Base-by-base conservation (phyloP, 1,140 invertebrate genomes). In the Orius laevigatus region DNA sequence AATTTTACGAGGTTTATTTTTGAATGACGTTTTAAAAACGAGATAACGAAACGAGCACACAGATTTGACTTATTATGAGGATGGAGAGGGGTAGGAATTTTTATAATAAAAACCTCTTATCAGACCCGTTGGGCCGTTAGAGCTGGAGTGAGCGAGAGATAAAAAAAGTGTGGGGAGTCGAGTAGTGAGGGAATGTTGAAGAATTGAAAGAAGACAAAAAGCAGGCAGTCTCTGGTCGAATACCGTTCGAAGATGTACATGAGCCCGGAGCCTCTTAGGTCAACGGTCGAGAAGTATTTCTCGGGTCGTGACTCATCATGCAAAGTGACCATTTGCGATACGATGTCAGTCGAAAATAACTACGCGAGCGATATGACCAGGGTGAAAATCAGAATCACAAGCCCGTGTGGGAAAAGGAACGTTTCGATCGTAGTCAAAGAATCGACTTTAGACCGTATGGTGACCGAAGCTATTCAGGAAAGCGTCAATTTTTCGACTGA, bases 391-490 rank as follows among this genome's bases (percentile, higher is more conserved):
- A 20, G 11, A 5, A n/a, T 45, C 43, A 33, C 10, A n/a, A 31
- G 18, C 18, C 19, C n/a, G 2, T 10, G 18, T 3, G 19, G n/a
- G n/a, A 16, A 45, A n/a, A 45, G 15, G 12, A 25, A 19, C 25
- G 43, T 45, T 9, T 32, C 43, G 2, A 31, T 45, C 25, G 32
- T 45, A 4, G 8, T 45, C 10, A 45, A 45, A 18, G 43, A 45
- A 18, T 25, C 43, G 3, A 45, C 43, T 3, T 18, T 45, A n/a
- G 43, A 45, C 43, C 25, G 32, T n/a, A 45, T 45, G 43, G 12
- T 45, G 2, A 45, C 25, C 15, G 43, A 45, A 16, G 43, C 43
- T 45, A 33, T 45, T 6, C 19, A 45, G 12, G 43, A 32, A 45
- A 45, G n/a, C 15, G 43, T 45, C 5, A 18, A 45, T 16, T 45